These are phyloP conservation scores for Microctenopoma stevenorrisi DNA, from an alignment of 2,797 vertebrate genomes.

Conservation along the genomic window DNA sequence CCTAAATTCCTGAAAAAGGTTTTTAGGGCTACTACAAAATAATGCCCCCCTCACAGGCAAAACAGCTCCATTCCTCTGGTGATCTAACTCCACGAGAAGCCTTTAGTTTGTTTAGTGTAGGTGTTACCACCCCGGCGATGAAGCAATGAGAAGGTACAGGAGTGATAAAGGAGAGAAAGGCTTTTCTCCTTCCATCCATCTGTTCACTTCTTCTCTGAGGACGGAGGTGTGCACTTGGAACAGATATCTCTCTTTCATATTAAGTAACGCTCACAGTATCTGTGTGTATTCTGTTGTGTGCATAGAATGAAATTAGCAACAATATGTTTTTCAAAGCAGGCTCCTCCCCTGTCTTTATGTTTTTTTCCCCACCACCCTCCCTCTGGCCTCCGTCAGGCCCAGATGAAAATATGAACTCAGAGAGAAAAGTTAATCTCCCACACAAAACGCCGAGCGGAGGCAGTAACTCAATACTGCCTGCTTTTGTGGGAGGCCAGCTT, in stretches of 20 bases:
- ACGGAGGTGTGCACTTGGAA: slow-evolving; percentile 31
- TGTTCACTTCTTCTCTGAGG: slow-evolving; percentile 38
- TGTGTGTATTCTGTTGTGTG: slow-evolving; percentile 14
- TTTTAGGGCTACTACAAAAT: background rate
- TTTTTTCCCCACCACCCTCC: slow-evolving; percentile 30
- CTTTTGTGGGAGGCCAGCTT: slow-evolving; percentile 75
- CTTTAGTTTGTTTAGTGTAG: slow-evolving; percentile 18
- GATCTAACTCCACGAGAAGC: background rate
- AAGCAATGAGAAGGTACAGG: slow-evolving; percentile 15
- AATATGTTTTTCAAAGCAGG: slow-evolving; percentile 29
- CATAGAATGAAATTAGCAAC: slow-evolving; percentile 37
- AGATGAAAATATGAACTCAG: slow-evolving; percentile 73
- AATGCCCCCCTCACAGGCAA: background rate
- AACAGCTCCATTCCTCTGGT: background rate
- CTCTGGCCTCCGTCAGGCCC: slow-evolving; percentile 45
- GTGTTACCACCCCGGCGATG: slow-evolving; percentile 14
- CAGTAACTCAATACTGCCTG: slow-evolving; percentile 70
- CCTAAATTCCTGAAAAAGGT: background rate
- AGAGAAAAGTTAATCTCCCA: slow-evolving; percentile 74
- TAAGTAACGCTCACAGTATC: slow-evolving; percentile 25
- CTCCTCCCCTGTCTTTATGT: slow-evolving; percentile 26
- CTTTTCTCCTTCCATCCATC: slow-evolving; percentile 47
- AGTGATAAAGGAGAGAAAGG: slow-evolving; percentile 6
- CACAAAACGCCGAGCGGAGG: slow-evolving; percentile 66
- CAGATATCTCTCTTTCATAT: slow-evolving; percentile 18